These are phyloP conservation scores for Montipora capricornis DNA, from an alignment of 64 coral and sea anemone genomes.

Conservation along the genomic window DNA sequence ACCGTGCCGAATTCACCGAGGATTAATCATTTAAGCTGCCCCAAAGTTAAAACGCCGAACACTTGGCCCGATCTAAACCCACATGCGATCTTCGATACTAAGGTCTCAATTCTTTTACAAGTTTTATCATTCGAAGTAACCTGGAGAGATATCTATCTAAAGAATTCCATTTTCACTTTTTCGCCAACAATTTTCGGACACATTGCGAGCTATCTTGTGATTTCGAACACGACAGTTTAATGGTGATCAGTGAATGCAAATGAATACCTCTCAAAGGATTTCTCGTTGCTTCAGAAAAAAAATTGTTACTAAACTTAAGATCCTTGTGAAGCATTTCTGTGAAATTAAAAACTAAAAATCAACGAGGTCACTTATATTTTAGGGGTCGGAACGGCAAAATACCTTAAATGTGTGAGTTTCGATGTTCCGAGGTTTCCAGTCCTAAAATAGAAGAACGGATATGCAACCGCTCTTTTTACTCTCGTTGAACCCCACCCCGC, in stretches of 20 bases:
- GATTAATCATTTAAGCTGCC: background rate
- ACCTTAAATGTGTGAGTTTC: background rate
- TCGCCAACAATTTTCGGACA: background rate
- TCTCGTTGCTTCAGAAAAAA: background rate
- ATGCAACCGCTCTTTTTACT: conserved; percentile 1
- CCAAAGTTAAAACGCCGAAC: background rate
- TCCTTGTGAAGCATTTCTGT: background rate
- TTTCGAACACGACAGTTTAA: background rate
- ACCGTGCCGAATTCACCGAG: background rate
- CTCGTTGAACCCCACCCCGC: conserved; percentile 20
- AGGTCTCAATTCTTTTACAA: background rate
- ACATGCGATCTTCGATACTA: background rate
- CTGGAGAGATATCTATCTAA: background rate
- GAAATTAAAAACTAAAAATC: background rate
- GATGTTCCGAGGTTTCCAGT: background rate
- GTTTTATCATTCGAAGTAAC: background rate
- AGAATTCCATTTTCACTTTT: background rate
- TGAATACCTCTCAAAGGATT: background rate
- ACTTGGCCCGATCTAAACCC: background rate
- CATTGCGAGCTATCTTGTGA: background rate
- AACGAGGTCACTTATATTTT: background rate
- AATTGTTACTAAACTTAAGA: background rate
- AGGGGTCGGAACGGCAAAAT: background rate
- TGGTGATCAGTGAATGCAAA: background rate
- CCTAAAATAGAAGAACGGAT: background rate